Evolutionary conservation across 2,797 vertebrate genomes (phyloP).

Genomic region (Danio choprae): DNA sequence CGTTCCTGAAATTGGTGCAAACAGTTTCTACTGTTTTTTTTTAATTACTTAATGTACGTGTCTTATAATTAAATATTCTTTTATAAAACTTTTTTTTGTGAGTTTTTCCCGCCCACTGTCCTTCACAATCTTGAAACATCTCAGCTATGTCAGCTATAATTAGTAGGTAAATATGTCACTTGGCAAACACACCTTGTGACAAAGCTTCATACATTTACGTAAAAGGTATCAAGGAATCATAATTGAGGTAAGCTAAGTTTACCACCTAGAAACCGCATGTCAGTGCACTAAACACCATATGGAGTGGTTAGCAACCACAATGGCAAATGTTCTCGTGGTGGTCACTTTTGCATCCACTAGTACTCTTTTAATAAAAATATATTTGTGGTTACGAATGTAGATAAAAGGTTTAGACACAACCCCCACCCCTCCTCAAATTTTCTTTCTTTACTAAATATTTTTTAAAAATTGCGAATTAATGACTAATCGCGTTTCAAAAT

Average conservation of each 20-base stretch:
- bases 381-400: neutral
- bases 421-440: too few species aligned
- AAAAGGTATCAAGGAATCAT: neutral
- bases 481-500: neutral
- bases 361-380: neutral
- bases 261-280: neutral
- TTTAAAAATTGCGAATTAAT: neutral
- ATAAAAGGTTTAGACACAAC: neutral
- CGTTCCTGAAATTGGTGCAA: neutral
- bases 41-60: constrained; percentile 7
- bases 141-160: neutral
- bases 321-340: neutral
- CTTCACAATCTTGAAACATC: neutral
- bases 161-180: neutral
- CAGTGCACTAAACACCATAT: neutral
- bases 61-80: constrained; percentile 28
- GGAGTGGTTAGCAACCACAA: neutral
- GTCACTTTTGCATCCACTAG: neutral
- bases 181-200: neutral
- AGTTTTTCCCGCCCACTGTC: neutral
- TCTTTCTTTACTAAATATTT: neutral
- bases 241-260: neutral
- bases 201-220: neutral
- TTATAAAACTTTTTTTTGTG: neutral
- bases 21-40: neutral